Evolutionary conservation across 2,113 vertebrate genomes (phyloP), one percentile per base, ranked within the genome.

Genomic region (Merops nubicus): DNA sequence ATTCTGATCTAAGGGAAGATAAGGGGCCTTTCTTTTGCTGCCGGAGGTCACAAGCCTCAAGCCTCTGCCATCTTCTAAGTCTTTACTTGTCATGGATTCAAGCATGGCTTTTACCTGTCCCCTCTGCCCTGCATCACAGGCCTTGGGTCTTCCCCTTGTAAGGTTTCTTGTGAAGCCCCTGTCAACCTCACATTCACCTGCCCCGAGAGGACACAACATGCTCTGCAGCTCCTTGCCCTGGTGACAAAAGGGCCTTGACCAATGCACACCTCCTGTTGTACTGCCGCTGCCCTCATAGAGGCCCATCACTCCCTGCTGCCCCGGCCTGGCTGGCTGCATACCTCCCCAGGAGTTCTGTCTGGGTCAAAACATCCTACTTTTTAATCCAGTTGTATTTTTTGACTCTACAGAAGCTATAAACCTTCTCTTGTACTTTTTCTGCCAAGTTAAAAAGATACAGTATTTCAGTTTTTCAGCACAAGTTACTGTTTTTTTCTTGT

Each of bases 1-100:
- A 22, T 45, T 77, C 43, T 54, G 43, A 50, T 25, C 25, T n/a
- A 11, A 64, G 12, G 8, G 18, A 68, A 29, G 13, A 40, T 23
- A 59, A 88, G 13, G 12, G 85, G 13, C 28, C 4, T 50, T 73
- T 69, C 25, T 57, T 68, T 40, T 69, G 12, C 20, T 60, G 34
- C 11, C 18, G 54, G 31, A 64, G 34, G 18, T 85, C 28, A 68
- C n/a, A 80, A 33, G 3, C 8, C 72, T 70, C 51, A 28, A 25
- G 26, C 4, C 8, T 62, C 31, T 72, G 9, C 13, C 7, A 38
- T 25, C 17, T 33, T 3, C 0, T 36, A 31, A 28, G 16, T 36
- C 18, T 75, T 65, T 42, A 31, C 29, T 16, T 25, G 18, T 31
- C 31, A 25, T 26, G 40, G 14, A 8, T 47, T 62, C 45, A 75